Base-by-base conservation (phyloP, 2,113 vertebrate genomes). In the Octodon degus region DNA sequence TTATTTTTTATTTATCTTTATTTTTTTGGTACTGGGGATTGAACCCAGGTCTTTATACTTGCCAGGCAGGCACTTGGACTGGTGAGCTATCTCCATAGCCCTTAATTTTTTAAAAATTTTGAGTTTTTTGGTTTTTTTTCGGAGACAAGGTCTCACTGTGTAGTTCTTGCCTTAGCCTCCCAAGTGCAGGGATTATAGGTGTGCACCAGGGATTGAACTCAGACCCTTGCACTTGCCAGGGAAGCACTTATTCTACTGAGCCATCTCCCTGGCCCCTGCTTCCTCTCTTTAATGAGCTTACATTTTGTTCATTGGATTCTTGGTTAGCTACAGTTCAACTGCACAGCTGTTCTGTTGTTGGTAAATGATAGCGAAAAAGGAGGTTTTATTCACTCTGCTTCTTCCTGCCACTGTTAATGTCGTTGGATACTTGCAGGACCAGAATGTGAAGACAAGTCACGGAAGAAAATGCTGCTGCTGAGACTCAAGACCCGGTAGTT, bases 371-470 rank as follows among this genome's bases (percentile, higher is more conserved):
- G 37, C 47, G 62, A 8, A 47, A 68, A 81, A 22, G 43, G 55
- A 86, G 32, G 2, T 53, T 74, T 37, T 47, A n/a, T 83, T 67
- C 89, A 24, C 4, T 90, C 94, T 20, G 94, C 16, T 63, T 76
- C 65, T 94, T 97, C 88, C 90, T 90, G 92, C 87, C 96, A 30
- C 90, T 96, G 86, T 37, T 62, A 68, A 80, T 55, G 58, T 19
- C 43, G 91, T 55, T 34, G 65, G 86, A 43, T 77, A 2, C 62
- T 89, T 83, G 84, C 77, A 93, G 98, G 96, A 97, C 76, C 91
- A 89, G 97, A 97, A 94, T 86, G 95, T 96, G 97, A 97, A 97
- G 91, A 97, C 20, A 65, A 72, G 91, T 67, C 47, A 34, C n/a
- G 24, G 86, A 97, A 92, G 93, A 95, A 72, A 62, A 82, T 92